Base-by-base conservation (phyloP, 2,797 vertebrate genomes). In the Etheostoma nigrum region DNA sequence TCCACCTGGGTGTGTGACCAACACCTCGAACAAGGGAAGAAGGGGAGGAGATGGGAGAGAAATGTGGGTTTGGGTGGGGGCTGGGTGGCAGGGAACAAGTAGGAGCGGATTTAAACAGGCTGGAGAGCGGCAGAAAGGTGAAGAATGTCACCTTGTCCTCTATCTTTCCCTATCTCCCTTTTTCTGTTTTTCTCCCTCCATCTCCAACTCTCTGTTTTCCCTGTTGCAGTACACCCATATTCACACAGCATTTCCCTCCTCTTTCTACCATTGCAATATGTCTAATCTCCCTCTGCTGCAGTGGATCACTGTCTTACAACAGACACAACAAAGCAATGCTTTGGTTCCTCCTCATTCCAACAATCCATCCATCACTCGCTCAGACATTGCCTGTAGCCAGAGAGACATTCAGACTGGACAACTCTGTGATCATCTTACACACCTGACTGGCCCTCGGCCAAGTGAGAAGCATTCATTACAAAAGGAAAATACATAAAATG, bases 1-100 rank as follows among this genome's bases (percentile, higher is more conserved):
- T 91, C 64, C 74, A 86, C 78, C 81, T 84, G 89, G 93, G 93
- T 84, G 90, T 94, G 92, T 92, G 92, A 92, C 90, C 67, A 72
- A 82, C 25, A 64, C 78, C 82, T 85, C 52, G 71, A 91, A 90
- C 83, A 90, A 91, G 90, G 79, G 89, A 81, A 64, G 67, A 63
- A 81, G 60, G 74, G 69, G 84, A 68, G 74, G 79, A 76, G 68
- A 76, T 69, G 63, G 70, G 59, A 74, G 72, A 60, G 58, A 73
- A 58, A 79, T 72, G 79, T 23, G 59, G 82, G 65, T 66, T 74
- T 77, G 48, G 67, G 61, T 49, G 86, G 86, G 83, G 86, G 79
- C 48, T 71, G 83, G 71, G 74, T 45, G 55, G n/a, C 12, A 40
- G 70, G 68, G 63, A 79, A 67, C 53, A 76, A 81, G 68, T 62